Evolutionary conservation across 2,797 vertebrate species (phyloP).

Genomic region (Syndactyla subalaris): DNA sequence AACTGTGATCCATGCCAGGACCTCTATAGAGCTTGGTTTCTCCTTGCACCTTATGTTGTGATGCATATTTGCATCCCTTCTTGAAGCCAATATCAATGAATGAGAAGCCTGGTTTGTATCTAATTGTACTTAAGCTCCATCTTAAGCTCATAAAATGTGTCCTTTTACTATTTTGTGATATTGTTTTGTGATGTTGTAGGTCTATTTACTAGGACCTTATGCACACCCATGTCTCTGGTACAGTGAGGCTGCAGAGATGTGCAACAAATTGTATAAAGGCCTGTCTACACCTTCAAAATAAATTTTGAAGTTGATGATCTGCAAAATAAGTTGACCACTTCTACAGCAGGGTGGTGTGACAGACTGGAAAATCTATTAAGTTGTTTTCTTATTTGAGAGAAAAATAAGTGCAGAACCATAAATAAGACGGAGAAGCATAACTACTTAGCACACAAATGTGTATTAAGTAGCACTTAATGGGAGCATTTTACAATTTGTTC

Average conservation of each 20-base stretch:
- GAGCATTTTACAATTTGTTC: not conserved
- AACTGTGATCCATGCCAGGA: not conserved
- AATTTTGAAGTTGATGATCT: not conserved
- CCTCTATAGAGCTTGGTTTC: not conserved
- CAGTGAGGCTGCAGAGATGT: not conserved
- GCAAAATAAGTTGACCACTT: not conserved
- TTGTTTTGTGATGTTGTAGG: not conserved
- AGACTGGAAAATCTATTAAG: conserved; percentile 24
- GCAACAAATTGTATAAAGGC: not conserved
- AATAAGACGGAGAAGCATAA: not conserved
- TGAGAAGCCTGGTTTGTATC: not conserved
- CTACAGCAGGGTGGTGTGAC: not conserved
- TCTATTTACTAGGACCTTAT: not conserved
- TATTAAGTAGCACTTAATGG: not conserved
- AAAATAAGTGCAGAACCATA: conserved; percentile 18
- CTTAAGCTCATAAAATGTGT: not conserved
- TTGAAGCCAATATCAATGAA: not conserved
- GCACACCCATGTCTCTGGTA: not conserved
- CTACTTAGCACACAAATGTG: not conserved
- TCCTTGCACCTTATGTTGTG: not conserved
- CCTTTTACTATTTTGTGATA: not conserved
- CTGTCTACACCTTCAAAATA: not conserved
- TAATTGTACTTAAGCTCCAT: not conserved
- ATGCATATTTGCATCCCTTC: not conserved
- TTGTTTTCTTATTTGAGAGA: conserved; percentile 23